Evolutionary conservation across 1,140 invertebrate species (phyloP), one percentile per base, ranked within the genome.

Genomic region (Pseudoatta argentina): DNA sequence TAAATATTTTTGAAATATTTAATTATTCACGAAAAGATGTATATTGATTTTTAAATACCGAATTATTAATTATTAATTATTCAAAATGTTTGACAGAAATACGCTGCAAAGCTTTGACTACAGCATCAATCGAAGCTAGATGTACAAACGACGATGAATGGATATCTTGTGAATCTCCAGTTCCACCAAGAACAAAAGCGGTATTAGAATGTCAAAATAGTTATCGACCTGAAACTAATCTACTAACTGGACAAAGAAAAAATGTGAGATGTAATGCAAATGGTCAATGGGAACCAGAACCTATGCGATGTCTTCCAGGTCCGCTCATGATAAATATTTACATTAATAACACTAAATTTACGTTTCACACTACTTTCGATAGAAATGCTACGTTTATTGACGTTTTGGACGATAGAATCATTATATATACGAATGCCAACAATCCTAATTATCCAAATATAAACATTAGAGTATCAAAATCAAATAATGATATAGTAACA

Each of bases 231-330:
- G 94, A 94, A 21, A 76, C 24, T 6, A 89, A 67, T 30, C 34
- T 75, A 21, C 75, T 88, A 14, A 88, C 77, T 61, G 86, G 14
- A 34, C 85, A 89, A 81, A 63, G 81, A 0, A 76, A 89, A 7
- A 67, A 10, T 2, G 89, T 95, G 16, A 88, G 0, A 44, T 95
- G 95, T 78, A 94, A 94, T 78, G 34, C 71, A 4, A 87, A 79
- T 0, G 95, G 94, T 27, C 10, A 93, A 44, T 95, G 95, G 94
- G 91, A 92, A 18, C 94, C 94, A 12, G 76, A 93, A 3, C 94
- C 94, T 59, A 94, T 95, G 61, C 81, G 44, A 85, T 95, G 94
- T 51, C 39, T 94, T 67, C 92, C 94, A 95, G 95, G 94, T 95
- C 91, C 91, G 92, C 34, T 86, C 66, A 86, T 51, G 57, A 87